phyloP scores from a whole-genome alignment of 2,888 invertebrate genomes.

The Agonopterix heracliana region DNA sequence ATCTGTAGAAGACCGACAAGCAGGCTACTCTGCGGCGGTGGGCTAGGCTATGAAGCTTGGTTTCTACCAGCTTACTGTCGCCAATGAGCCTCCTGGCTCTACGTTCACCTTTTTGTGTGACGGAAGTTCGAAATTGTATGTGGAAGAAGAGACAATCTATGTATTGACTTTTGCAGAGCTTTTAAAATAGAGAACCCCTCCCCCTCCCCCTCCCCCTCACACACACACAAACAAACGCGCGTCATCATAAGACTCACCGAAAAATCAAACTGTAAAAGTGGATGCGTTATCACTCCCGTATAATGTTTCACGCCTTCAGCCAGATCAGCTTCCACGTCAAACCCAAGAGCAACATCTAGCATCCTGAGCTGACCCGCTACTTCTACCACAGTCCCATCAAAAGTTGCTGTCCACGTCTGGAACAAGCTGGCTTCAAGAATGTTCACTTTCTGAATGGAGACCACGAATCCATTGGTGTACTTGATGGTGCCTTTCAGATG shows the following conservation, averaged over 20 bases:
- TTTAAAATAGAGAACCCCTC: no score
- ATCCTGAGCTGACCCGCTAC: constrained; percentile 37
- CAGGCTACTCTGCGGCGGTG: no score
- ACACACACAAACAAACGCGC: no score
- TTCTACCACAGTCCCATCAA: constrained; percentile 24
- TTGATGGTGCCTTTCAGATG: constrained; percentile 26
- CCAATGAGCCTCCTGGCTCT: no score
- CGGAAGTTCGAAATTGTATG: no score
- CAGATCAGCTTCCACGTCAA: constrained; percentile 36
- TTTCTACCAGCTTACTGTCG: no score
- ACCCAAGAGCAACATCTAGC: constrained; percentile 39
- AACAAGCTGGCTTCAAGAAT: constrained; percentile 30
- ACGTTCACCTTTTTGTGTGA: no score
- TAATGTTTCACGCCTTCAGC: constrained; percentile 23
- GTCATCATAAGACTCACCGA: constrained; percentile 30
- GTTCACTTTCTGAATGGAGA: constrained; percentile 39
- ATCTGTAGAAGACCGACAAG: no score
- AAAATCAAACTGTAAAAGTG: constrained; percentile 32
- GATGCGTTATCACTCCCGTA: constrained; percentile 32
- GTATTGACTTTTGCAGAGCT: no score
- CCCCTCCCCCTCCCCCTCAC: no score
- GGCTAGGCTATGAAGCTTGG: no score
- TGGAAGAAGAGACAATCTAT: no score
- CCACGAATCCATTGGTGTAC: constrained; percentile 47
- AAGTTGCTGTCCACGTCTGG: constrained; percentile 34